phyloP scores from a whole-genome alignment of 2,888 invertebrate species.

The Trissolcus japonicus region DNA sequence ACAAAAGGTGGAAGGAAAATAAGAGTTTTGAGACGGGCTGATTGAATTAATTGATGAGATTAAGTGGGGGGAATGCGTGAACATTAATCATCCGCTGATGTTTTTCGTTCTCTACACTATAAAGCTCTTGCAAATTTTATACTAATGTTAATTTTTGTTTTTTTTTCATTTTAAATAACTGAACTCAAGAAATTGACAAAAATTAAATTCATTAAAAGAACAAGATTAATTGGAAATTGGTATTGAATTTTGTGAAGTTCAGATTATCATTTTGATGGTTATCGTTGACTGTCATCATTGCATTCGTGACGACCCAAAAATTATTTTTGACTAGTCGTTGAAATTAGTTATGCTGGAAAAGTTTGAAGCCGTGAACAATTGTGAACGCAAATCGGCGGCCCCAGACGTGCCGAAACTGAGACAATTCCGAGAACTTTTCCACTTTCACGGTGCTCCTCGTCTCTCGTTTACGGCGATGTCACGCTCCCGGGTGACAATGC shows the following conservation, averaged over 20 bases:
- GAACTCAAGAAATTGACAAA: too few species aligned
- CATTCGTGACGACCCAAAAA: background rate
- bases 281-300: background rate
- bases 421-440: constrained; percentile 33
- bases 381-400: constrained; percentile 24
- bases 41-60: constrained; percentile 53
- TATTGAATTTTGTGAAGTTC: too few species aligned
- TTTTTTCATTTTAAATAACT: too few species aligned
- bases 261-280: too few species aligned
- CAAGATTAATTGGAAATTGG: too few species aligned
- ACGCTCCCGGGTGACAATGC: constrained; percentile 16
- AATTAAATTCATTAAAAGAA: too few species aligned
- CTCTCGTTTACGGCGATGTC: background rate
- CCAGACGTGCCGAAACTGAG: constrained; percentile 9
- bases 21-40: constrained; percentile 41
- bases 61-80: constrained; percentile 28
- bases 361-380: constrained; percentile 42
- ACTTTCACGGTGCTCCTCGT: constrained; percentile 1
- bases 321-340: constrained; percentile 20
- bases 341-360: constrained; percentile 38
- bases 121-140: too few species aligned
- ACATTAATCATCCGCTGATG: constrained; percentile 39
- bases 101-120: constrained; percentile 3
- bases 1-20: constrained; percentile 41
- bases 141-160: too few species aligned